These are phyloP conservation scores for Tetragonula carbonaria DNA, from an alignment of 2,888 invertebrate species.

Conservation along the genomic window DNA sequence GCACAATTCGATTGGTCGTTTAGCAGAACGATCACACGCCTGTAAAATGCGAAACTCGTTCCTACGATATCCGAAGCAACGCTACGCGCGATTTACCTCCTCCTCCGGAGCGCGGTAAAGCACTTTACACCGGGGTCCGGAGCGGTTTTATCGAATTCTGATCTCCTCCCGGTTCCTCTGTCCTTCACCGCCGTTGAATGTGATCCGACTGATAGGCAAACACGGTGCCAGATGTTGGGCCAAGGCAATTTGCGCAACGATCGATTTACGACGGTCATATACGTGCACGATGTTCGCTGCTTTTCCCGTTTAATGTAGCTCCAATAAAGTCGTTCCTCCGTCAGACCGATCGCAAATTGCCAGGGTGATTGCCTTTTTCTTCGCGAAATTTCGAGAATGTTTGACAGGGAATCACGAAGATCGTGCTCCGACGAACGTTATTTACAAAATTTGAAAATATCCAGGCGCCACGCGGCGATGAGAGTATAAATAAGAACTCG, in stretches of 20 bases:
- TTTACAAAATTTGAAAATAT: conserved; percentile 26
- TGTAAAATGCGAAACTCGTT: conserved; percentile 64
- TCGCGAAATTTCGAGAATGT: conserved; percentile 32
- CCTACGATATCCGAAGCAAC: conserved; percentile 42
- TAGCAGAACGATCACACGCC: conserved; percentile 60
- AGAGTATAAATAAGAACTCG: no score
- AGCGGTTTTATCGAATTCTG: conserved; percentile 72
- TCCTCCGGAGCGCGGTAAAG: conserved; percentile 38
- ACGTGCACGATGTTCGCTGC: conserved; percentile 47
- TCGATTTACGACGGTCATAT: conserved; percentile 72
- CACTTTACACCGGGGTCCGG: conserved; percentile 60
- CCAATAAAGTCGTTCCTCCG: conserved; percentile 68
- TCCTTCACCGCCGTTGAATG: conserved; percentile 69
- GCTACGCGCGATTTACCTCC: conserved; percentile 52
- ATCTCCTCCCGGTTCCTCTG: conserved; percentile 64
- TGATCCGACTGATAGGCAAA: conserved; percentile 77
- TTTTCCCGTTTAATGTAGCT: conserved; percentile 63
- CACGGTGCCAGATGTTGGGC: conserved; percentile 71
- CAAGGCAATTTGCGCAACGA: conserved; percentile 74
- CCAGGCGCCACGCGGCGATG: no score
- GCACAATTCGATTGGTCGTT: conserved; percentile 67
- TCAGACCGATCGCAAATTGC: conserved; percentile 52
- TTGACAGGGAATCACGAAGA: background rate
- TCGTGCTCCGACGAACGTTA: conserved; percentile 10
- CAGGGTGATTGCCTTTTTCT: conserved; percentile 8